Base-by-base conservation (phyloP, 1,140 invertebrate genomes). In the Xylocopa sonorina region DNA sequence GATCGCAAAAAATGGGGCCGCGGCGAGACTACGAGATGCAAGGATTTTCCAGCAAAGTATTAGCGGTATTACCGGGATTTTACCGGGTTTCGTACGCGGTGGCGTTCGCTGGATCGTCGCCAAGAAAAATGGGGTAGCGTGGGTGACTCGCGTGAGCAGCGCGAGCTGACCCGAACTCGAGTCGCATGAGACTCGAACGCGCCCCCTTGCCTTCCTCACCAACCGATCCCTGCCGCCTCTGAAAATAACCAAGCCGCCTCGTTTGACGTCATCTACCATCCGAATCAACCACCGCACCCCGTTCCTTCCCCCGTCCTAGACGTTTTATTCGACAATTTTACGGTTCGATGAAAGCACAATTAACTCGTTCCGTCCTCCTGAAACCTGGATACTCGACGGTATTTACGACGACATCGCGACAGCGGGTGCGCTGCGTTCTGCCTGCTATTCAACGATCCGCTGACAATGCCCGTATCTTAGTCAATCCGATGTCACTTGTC, bases 161-260 rank as follows among this genome's bases (percentile, higher is more conserved):
- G 85, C 86, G 85, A 91, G 86, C 88, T 92, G 90, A 91, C 90
- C 90, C 89, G 89, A 90, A 89, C 86, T 84, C 89, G 87, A 50
- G 16, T 87, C 88, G 88, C 82, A 69, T 80, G 67, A 69, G 81
- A 87, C 87, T 89, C 90, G 90, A 91, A 89, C 89, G 90, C 90
- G 87, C 85, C 82, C 78, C 79, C 87, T 84, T n/a, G 88, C 87
- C 81, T 83, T 78, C 74, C 53, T 64, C 48, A 27, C 71, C 24
- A 18, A n/a, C n/a, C 24, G 18, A 18, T 38, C 29, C 29, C 81
- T 67, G 57, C 57, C 69, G 83, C 80, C 85, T 85, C 90, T 88
- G 75, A 90, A 91, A 91, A 91, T 91, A 91, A 88, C 89, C 83
- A 71, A 63, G 77, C 85, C 74, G 88, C 55, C 82, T 88, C 84